Percentiles rank a stretch among this genome's conserved stretches.
These are phyloP conservation scores for Luidia sarsii DNA, from an alignment of 53 echinoderm and acorn worm genomes.

Conservation along the genomic window DNA sequence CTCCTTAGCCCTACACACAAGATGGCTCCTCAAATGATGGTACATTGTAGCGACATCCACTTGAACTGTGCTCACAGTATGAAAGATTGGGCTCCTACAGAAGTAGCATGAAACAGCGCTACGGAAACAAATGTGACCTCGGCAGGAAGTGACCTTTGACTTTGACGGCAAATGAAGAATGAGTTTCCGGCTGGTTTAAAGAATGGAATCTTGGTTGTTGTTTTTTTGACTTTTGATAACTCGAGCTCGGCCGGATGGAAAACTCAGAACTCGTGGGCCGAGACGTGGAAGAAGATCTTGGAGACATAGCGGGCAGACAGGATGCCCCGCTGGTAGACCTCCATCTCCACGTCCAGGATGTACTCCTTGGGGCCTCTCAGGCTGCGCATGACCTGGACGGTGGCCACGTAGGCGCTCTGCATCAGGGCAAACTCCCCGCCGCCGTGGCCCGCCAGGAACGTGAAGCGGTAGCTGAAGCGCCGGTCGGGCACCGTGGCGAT, in stretches of 20 bases:
- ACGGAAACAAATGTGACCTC: too few relatives aligned
- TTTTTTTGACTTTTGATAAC: not conserved
- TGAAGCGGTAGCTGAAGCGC: constrained; percentile 71
- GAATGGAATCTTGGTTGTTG: not conserved
- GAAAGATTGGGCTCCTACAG: too few relatives aligned
- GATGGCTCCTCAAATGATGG: too few relatives aligned
- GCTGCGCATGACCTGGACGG: constrained; percentile 58
- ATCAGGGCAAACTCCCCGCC: constrained; percentile 68
- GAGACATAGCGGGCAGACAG: constrained; percentile 74
- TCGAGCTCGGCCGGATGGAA: too few relatives aligned
- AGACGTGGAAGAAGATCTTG: constrained; percentile 73
- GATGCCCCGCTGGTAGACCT: constrained; percentile 56
- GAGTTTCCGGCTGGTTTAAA: too few relatives aligned
- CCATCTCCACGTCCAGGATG: constrained; percentile 72
- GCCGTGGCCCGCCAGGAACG: constrained; percentile 59
- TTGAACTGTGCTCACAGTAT: too few relatives aligned
- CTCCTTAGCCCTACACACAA: too few relatives aligned
- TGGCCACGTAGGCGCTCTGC: constrained; percentile 54
- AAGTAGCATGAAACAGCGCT: too few relatives aligned
- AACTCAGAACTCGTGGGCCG: constrained; percentile 49
- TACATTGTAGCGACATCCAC: too few relatives aligned
- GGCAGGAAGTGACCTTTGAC: too few relatives aligned
- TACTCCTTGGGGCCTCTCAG: constrained; percentile 73
- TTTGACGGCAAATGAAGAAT: too few relatives aligned
- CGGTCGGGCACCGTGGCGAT: constrained; percentile 64